Evolutionary conservation across 2,113 vertebrate genomes (phyloP), one percentile per base, ranked within the genome.

Genomic region (Corythornis madagascariensis): DNA sequence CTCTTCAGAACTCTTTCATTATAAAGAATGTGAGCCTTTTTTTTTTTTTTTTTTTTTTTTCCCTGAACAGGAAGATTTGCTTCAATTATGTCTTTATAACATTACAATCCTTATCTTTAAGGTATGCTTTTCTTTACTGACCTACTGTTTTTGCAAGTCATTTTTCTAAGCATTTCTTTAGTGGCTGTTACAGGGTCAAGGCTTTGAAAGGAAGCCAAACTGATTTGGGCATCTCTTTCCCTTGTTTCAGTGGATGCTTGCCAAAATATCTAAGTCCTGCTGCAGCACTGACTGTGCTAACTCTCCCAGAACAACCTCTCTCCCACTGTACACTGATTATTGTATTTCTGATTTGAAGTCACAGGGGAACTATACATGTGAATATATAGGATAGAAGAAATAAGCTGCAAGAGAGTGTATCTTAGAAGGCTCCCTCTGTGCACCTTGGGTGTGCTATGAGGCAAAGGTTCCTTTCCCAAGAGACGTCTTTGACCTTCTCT

Each of bases 151-250:
- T 71, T 93, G 43, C 33, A 83, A 76, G 38, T 86, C 94, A 91
- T 96, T 92, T 96, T 95, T 94, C 83, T 85, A 69, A 88, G 81
- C 59, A 31, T 77, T 69, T 67, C 79, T 70, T 31, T 83, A 33
- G 74, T 80, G 79, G 22, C 67, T 78, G 69, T 92, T 84, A 86
- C 55, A 84, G 66, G 55, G 84, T 90, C 93, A 94, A 87, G 86
- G 88, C 43, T 66, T 73, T 91, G 94, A 67, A 84, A 67, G 25
- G 28, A 84, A 88, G 90, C 89, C 92, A 97, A 20, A 71, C 50
- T 82, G 29, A 70, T 86, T 6, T 53, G 59, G 42, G 64, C 75
- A 52, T 52, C 72, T 81, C 40, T 94, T 91, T 86, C 83, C 89
- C 89, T 91, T 91, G 84, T 91, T 96, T 84, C 55, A 43, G 79